Evolutionary conservation across 2,888 invertebrate genomes (phyloP).

Genomic region (Ectropis crepuscularia): DNA sequence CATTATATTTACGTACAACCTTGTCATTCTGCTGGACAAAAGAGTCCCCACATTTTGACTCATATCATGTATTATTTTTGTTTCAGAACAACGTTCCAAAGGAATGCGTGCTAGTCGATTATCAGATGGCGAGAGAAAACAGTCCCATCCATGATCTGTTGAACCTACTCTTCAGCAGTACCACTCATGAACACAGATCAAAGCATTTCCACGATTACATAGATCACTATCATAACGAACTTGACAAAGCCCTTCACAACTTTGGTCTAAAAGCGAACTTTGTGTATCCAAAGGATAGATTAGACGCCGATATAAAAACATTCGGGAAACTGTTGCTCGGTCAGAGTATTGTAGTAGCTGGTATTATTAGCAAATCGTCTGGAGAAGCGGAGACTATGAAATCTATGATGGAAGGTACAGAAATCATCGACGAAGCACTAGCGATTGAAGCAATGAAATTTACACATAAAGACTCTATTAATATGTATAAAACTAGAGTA

Average conservation of each 20-base stretch:
- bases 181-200: constrained; percentile 49
- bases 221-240: constrained; percentile 44
- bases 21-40: too few species aligned
- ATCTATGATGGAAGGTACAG: constrained; percentile 9
- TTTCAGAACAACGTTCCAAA: constrained; percentile 50
- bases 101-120: constrained; percentile 56
- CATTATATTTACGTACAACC: too few species aligned
- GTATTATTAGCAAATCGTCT: constrained; percentile 40
- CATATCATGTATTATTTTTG: too few species aligned
- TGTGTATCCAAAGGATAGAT: constrained; percentile 49
- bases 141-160: constrained; percentile 53
- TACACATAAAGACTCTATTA: not conserved
- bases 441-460: constrained; percentile 5
- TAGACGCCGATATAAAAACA: constrained; percentile 50
- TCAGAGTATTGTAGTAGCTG: constrained; percentile 36
- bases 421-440: not conserved
- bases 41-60: too few species aligned
- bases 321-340: constrained; percentile 45
- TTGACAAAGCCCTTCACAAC: constrained; percentile 46
- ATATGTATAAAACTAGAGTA: constrained; percentile 13
- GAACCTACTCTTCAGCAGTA: constrained; percentile 56
- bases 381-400: constrained; percentile 42
- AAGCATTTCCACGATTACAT: constrained; percentile 47
- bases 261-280: constrained; percentile 47
- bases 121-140: constrained; percentile 50